Percentiles rank a stretch among this genome's conserved stretches.
Evolutionary conservation across 2,797 vertebrate species (phyloP).

Genomic region (Lindbergichthys nudifrons): DNA sequence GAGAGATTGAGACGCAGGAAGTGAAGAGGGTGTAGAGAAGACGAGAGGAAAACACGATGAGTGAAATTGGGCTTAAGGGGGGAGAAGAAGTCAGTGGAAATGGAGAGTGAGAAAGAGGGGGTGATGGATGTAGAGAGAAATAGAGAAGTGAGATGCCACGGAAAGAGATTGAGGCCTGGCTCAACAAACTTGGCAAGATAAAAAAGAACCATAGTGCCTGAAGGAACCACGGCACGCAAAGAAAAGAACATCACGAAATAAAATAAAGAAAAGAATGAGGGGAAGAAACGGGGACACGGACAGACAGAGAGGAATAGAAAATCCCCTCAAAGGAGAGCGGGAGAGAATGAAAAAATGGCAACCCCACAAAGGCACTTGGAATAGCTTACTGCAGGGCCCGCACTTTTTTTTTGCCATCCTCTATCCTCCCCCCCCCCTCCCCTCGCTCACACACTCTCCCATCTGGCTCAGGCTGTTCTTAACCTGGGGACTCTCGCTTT

Average conservation of each 20-base stretch:
- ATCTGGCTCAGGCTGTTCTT: constrained; percentile 75
- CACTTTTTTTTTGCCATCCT: constrained; percentile 47
- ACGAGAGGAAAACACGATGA: constrained; percentile 50
- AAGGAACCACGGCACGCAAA: constrained; percentile 58
- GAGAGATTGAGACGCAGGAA: constrained; percentile 63
- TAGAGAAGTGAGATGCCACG: constrained; percentile 39
- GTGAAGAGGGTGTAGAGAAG: constrained; percentile 54
- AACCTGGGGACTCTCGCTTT: constrained; percentile 75
- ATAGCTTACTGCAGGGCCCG: constrained; percentile 67
- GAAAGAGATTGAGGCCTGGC: constrained; percentile 48
- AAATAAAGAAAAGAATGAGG: constrained; percentile 34
- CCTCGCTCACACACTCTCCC: constrained; percentile 52
- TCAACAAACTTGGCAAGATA: constrained; percentile 68
- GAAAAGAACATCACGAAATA: constrained; percentile 57
- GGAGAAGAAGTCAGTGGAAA: constrained; percentile 49
- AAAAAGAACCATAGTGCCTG: constrained; percentile 68
- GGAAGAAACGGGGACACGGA: constrained; percentile 53
- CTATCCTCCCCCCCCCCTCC: constrained; percentile 37
- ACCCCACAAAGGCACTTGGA: constrained; percentile 71
- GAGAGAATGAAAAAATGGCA: constrained; percentile 68
- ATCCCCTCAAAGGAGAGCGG: constrained; percentile 65
- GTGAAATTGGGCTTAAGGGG: constrained; percentile 55
- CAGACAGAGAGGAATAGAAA: constrained; percentile 60
- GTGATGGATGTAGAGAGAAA: constrained; percentile 49
- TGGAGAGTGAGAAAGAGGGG: constrained; percentile 44